A percentile compares a stretch with the other conserved stretches of the same genome.
These are phyloP conservation scores for Chlamydotis undulata DNA, from an alignment of 2,113 vertebrate genomes.

Conservation along the genomic window DNA sequence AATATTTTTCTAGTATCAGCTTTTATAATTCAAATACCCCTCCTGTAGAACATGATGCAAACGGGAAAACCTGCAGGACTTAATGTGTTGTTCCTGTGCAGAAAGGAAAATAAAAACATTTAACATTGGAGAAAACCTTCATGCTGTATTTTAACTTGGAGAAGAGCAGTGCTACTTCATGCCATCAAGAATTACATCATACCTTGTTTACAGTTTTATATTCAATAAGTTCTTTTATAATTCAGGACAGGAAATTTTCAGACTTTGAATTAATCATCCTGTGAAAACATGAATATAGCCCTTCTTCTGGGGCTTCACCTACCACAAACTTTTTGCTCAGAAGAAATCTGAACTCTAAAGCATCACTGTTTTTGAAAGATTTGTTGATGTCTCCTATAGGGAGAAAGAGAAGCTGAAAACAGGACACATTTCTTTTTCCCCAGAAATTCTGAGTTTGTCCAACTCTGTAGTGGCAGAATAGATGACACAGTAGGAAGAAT, in stretches of 20 bases:
- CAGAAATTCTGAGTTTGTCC: background rate
- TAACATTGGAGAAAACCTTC: background rate
- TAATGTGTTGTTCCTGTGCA: background rate
- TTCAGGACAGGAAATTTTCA: background rate
- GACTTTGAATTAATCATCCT: background rate
- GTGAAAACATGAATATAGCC: background rate
- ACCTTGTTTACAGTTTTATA: slow-evolving; percentile 33
- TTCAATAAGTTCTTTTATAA: slow-evolving; percentile 26
- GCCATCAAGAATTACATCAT: slow-evolving; percentile 21
- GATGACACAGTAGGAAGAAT: background rate
- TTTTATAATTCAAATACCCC: background rate
- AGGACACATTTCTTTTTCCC: background rate
- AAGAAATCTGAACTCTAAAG: background rate
- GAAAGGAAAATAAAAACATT: background rate
- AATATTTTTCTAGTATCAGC: background rate
- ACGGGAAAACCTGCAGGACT: background rate
- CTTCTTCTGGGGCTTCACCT: background rate
- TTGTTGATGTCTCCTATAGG: background rate
- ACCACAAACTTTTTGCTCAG: background rate
- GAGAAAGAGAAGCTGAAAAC: background rate
- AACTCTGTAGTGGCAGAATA: background rate
- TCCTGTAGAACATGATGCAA: background rate
- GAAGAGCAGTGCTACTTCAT: background rate
- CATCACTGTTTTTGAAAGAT: background rate
- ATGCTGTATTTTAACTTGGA: background rate